Conservation (phyloP, 2,113 vertebrate species). For the Callorhinus ursinus region DNA sequence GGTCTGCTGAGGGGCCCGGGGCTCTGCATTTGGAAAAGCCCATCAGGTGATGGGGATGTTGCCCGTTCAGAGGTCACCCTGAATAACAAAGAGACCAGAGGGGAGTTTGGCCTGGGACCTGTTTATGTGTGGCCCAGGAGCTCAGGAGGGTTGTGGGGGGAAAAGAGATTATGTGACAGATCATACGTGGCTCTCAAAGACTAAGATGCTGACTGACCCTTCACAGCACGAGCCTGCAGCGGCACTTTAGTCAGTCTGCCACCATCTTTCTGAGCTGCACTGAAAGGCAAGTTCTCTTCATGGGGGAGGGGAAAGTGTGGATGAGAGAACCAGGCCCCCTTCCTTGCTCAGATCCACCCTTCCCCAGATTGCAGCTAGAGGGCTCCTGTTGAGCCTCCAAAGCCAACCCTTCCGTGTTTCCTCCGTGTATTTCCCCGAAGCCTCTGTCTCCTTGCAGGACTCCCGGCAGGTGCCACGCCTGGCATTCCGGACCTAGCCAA, state of each 20-base stretch:
- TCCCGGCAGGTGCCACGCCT: rapidly evolving
- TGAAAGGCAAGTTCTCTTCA: not conserved
- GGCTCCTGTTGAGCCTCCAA: not conserved
- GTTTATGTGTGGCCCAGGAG: not conserved
- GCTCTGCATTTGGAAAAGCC: not conserved
- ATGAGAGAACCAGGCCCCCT: not conserved
- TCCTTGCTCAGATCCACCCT: not conserved
- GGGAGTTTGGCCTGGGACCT: rapidly evolving
- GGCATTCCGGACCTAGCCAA: too few relatives aligned
- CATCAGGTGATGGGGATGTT: rapidly evolving
- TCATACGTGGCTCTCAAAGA: not conserved
- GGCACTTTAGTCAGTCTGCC: rapidly evolving
- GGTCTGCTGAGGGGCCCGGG: not conserved
- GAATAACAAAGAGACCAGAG: not conserved
- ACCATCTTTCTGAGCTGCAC: not conserved
- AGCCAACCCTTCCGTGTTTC: not conserved
- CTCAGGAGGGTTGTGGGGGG: not conserved
- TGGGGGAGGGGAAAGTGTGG: not conserved
- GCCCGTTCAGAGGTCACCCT: not conserved
- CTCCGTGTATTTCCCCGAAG: not conserved
- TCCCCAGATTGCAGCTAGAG: not conserved
- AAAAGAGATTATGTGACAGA: not conserved
- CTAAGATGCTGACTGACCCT: not conserved
- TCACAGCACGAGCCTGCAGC: too few relatives aligned
- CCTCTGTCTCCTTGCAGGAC: not conserved